phyloP scores from a whole-genome alignment of 1,140 invertebrate species.

The Daktulosphaira vitifoliae region DNA sequence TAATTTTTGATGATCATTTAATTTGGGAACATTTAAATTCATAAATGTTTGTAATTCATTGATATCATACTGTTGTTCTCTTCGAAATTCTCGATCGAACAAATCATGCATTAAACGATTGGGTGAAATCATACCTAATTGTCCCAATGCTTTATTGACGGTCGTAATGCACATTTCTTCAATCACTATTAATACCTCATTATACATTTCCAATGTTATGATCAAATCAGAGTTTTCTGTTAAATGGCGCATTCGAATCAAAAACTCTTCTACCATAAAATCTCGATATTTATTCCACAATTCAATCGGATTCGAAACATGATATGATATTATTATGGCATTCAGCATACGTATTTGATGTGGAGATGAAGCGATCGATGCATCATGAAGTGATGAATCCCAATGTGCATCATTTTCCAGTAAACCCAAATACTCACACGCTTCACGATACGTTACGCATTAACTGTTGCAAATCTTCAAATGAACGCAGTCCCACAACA shows the following conservation, averaged over 20 bases:
- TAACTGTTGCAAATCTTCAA: conserved; percentile 42
- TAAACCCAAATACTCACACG: conserved; percentile 31
- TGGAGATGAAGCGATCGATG: conserved; percentile 38
- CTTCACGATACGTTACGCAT: conserved; percentile 34
- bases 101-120: no score
- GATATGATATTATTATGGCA: conserved; percentile 41
- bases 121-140: no score
- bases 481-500: conserved; percentile 44
- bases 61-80: no score
- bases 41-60: not conserved
- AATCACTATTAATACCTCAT: not conserved
- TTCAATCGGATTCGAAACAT: conserved; percentile 39
- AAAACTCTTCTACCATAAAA: conserved; percentile 41
- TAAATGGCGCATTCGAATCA: conserved; percentile 34
- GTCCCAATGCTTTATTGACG: conserved; percentile 18
- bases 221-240: conserved; percentile 13
- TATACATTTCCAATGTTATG: conserved; percentile 5
- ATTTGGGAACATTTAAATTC: not conserved
- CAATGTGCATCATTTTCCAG: conserved; percentile 40
- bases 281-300: conserved; percentile 43
- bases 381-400: conserved; percentile 38
- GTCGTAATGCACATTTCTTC: conserved; percentile 38
- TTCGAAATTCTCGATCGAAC: no score
- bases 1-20: not conserved
- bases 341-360: conserved; percentile 45